Percentiles rank a stretch among this genome's conserved stretches.
Conservation (phyloP, 2,113 vertebrate genomes). For the Brachypodius melanocephalos region DNA sequence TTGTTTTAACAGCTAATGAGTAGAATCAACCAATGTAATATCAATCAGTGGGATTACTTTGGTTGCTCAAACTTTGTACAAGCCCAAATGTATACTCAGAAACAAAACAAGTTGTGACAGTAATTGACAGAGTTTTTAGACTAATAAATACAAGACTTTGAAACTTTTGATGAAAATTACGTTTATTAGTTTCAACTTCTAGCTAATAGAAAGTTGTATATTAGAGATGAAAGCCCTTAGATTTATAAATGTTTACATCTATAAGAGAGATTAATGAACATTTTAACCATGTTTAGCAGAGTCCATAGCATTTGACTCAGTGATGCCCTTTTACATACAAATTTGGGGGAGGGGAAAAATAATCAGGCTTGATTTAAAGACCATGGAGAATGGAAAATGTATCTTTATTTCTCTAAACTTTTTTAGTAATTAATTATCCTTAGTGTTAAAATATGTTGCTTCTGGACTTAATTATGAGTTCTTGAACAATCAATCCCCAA, state of each 20-base stretch:
- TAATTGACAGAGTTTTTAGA: background rate
- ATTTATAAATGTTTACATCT: background rate
- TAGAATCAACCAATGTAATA: background rate
- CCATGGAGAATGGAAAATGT: background rate
- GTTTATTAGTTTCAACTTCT: background rate
- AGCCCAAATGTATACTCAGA: background rate
- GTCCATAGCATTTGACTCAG: background rate
- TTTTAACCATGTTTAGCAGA: background rate
- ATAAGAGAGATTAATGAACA: background rate
- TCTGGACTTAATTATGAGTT: background rate
- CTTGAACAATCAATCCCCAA: background rate
- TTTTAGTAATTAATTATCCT: background rate
- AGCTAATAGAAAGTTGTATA: background rate
- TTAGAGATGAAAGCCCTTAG: background rate
- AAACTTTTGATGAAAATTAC: background rate
- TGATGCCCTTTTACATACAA: fast-evolving
- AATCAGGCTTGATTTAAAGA: background rate
- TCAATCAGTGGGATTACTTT: background rate
- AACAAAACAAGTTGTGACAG: background rate
- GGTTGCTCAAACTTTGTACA: background rate
- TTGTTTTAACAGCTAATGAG: background rate
- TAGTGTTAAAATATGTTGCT: background rate
- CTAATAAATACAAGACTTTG: background rate
- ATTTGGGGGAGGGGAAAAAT: fast-evolving
- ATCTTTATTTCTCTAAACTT: background rate